Percentiles rank a stretch among this genome's conserved stretches.
Evolutionary conservation across 2,888 invertebrate genomes (phyloP).

Genomic region (Caradrina clavipalpis): DNA sequence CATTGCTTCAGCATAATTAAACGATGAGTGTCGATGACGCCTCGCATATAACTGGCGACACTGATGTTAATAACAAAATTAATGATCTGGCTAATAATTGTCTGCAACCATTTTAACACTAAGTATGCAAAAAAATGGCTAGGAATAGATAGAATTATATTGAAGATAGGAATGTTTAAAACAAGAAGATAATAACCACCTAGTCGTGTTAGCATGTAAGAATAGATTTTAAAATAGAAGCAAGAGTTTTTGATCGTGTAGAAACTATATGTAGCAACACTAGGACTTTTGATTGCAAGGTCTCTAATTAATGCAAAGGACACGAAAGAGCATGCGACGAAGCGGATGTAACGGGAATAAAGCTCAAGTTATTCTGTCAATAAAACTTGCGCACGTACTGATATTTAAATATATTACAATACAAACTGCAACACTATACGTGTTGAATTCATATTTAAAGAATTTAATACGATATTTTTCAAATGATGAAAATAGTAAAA

Average conservation of each 20-base stretch:
- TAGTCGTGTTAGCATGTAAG: not conserved
- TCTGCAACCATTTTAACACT: slow-evolving; percentile 1
- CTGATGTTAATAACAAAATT: slow-evolving; percentile 26
- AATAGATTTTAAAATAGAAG: not conserved
- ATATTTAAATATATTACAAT: slow-evolving; percentile 48
- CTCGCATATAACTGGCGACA: slow-evolving; percentile 27
- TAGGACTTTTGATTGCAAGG: slow-evolving; percentile 19
- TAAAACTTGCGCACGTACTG: slow-evolving; percentile 41
- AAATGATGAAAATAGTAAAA: not conserved
- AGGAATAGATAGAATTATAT: not conserved
- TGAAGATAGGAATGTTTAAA: too few species aligned
- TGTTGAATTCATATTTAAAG: slow-evolving; percentile 31
- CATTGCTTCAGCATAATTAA: slow-evolving; percentile 52
- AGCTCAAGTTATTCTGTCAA: slow-evolving; percentile 27
- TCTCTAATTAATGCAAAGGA: slow-evolving; percentile 70
- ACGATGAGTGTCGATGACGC: slow-evolving; percentile 42
- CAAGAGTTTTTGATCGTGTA: not conserved
- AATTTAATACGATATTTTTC: slow-evolving; percentile 15
- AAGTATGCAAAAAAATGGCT: not conserved
- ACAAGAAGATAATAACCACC: too few species aligned
- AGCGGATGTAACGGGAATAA: slow-evolving; percentile 72
- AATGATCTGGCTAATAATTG: slow-evolving; percentile 13
- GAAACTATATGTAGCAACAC: not conserved
- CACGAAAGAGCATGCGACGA: slow-evolving; percentile 58
- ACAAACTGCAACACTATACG: slow-evolving; percentile 26